These are phyloP conservation scores for Tenthredo notha DNA, from an alignment of 2,888 invertebrate species.

Conservation along the genomic window DNA sequence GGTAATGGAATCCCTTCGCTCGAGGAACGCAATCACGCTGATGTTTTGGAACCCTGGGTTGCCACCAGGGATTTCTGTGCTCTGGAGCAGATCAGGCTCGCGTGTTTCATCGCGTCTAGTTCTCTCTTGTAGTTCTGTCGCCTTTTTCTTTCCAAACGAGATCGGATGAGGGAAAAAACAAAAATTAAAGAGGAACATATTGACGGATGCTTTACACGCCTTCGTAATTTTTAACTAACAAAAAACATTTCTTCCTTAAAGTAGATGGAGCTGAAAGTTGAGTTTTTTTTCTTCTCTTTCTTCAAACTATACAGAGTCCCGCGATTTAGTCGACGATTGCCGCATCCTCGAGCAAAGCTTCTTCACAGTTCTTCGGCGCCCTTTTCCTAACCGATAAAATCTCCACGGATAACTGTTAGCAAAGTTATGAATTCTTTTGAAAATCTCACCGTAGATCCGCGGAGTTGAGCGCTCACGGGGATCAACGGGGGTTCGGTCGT, in stretches of 20 bases:
- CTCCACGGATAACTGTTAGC: slow-evolving; percentile 63
- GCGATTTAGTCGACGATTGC: slow-evolving; percentile 7
- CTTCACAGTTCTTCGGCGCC: slow-evolving; percentile 56
- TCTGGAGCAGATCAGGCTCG: slow-evolving; percentile 76
- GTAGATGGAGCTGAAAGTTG: neutral
- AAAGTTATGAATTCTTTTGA: slow-evolving; percentile 76
- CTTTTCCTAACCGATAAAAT: slow-evolving; percentile 59
- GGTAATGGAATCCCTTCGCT: slow-evolving; percentile 77
- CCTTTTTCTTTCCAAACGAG: neutral
- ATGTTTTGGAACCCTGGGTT: slow-evolving; percentile 76
- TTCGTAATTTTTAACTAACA: neutral
- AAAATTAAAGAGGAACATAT: neutral
- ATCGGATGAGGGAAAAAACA: neutral
- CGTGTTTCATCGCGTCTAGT: slow-evolving; percentile 65
- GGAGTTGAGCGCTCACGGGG: slow-evolving; percentile 70
- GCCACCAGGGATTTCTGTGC: slow-evolving; percentile 77
- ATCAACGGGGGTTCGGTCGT: slow-evolving; percentile 62
- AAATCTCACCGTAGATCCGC: slow-evolving; percentile 69
- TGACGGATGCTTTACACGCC: neutral
- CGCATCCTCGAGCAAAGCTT: slow-evolving; percentile 56
- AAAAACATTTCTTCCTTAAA: neutral
- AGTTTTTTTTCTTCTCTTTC: neutral
- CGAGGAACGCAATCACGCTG: slow-evolving; percentile 77
- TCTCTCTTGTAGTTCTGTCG: slow-evolving; percentile 40
- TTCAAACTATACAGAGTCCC: neutral